Evolutionary conservation across 2,797 vertebrate genomes (phyloP).

Genomic region (Sebastes umbrosus): DNA sequence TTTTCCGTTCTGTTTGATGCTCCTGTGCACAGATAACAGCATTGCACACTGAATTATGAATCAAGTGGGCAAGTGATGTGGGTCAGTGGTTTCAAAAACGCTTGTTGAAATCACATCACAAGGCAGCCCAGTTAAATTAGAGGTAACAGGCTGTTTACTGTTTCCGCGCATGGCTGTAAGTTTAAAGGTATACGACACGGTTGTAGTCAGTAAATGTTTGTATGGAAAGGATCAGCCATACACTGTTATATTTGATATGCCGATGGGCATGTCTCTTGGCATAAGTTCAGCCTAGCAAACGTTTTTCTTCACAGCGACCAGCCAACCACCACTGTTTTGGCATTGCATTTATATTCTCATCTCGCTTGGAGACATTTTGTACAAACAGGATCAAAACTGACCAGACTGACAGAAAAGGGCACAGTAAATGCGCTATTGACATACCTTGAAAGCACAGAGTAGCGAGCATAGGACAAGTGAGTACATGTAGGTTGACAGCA

Average conservation of each 20-base stretch:
- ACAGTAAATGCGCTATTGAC: not conserved
- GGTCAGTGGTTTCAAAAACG: constrained; percentile 45
- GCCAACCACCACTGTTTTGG: constrained; percentile 42
- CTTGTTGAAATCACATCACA: constrained; percentile 38
- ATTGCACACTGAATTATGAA: constrained; percentile 53
- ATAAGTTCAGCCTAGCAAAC: constrained; percentile 47
- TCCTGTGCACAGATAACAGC: constrained; percentile 43
- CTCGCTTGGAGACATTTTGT: constrained; percentile 40
- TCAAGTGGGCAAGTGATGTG: constrained; percentile 53
- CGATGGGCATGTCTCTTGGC: constrained; percentile 52
- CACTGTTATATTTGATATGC: constrained; percentile 40
- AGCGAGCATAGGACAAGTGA: not conserved
- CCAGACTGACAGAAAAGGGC: constrained; percentile 24
- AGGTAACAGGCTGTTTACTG: constrained; percentile 24
- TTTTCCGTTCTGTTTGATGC: constrained; percentile 45
- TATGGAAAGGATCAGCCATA: constrained; percentile 18
- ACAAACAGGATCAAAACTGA: constrained; percentile 46
- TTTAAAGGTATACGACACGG: constrained; percentile 12
- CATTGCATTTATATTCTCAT: constrained; percentile 62
- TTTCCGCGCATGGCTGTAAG: constrained; percentile 5
- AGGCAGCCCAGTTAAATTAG: constrained; percentile 20
- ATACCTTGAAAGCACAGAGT: not conserved
- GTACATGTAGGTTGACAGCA: not conserved
- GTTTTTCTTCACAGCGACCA: constrained; percentile 50
- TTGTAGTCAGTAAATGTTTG: not conserved